These are phyloP conservation scores for Andricus curvator DNA, from an alignment of 2,888 invertebrate species.

Conservation along the genomic window DNA sequence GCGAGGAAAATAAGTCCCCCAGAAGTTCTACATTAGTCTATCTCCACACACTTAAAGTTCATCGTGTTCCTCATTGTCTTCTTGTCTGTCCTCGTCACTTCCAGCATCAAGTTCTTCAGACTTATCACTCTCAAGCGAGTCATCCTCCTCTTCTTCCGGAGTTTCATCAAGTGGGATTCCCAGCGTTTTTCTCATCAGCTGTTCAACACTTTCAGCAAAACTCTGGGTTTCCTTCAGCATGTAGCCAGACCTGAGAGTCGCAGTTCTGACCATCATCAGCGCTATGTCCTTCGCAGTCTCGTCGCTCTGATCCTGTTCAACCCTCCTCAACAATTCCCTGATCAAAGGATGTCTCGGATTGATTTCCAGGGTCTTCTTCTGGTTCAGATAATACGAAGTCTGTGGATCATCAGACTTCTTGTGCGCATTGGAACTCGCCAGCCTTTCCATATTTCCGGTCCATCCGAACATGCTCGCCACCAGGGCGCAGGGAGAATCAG, in stretches of 20 bases:
- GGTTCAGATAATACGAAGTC: constrained; percentile 91
- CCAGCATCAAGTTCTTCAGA: constrained; percentile 63
- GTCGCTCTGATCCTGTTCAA: constrained; percentile 89
- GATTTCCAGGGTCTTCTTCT: constrained; percentile 98
- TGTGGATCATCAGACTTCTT: constrained; percentile 96
- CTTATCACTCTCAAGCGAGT: constrained; percentile 59
- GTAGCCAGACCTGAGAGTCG: constrained; percentile 96
- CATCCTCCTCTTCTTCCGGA: constrained; percentile 75
- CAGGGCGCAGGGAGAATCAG: constrained; percentile 96
- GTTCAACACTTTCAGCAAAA: constrained; percentile 95
- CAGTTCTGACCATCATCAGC: constrained; percentile 93
- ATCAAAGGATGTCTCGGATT: constrained; percentile 98
- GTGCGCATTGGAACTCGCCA: constrained; percentile 92
- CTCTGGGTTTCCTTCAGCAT: constrained; percentile 91
- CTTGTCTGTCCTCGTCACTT: constrained; percentile 69
- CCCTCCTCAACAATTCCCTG: constrained; percentile 91
- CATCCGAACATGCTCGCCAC: constrained; percentile 98
- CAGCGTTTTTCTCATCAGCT: constrained; percentile 90
- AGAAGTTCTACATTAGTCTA: constrained; percentile 41
- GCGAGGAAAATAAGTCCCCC: constrained; percentile 43
- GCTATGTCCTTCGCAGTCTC: constrained; percentile 90
- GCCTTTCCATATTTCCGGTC: constrained; percentile 99
- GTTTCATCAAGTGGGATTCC: constrained; percentile 88
- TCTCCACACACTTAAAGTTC: constrained; percentile 79
- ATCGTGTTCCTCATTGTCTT: constrained; percentile 80